These are phyloP conservation scores for Drosophila eugracilis DNA, from an alignment of 1,140 invertebrate genomes.

Conservation along the genomic window DNA sequence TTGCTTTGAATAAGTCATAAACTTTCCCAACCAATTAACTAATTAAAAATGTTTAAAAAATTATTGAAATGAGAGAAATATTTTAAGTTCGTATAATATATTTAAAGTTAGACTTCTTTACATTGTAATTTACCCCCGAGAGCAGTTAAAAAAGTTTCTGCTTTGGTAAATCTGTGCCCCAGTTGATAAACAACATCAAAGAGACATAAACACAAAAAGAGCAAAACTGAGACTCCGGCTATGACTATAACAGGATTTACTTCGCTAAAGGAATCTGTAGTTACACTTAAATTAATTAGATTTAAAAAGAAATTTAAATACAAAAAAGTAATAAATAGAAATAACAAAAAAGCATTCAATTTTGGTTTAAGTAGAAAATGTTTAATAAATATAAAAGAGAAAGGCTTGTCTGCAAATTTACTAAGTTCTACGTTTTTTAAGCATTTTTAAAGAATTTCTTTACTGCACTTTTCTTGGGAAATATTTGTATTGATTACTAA, in stretches of 20 bases:
- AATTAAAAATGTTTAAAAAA: neutral
- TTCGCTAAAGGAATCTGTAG: constrained; percentile 3
- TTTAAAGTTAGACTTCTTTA: neutral
- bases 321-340: neutral
- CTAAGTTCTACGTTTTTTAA: too few species aligned
- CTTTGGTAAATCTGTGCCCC: constrained; percentile 21
- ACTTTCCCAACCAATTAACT: too few species aligned
- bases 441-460: too few species aligned
- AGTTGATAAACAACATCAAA: constrained; percentile 47
- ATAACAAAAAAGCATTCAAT: too few species aligned
- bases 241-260: constrained; percentile 24
- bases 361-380: too few species aligned
- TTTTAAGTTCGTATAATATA: neutral
- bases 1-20: too few species aligned
- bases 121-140: constrained; percentile 1
- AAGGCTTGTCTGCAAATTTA: too few species aligned
- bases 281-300: constrained; percentile 13
- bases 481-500: too few species aligned
- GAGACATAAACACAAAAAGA: constrained; percentile 33
- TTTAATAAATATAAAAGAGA: too few species aligned
- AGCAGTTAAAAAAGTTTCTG: constrained; percentile 24
- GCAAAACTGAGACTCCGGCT: constrained; percentile 3
- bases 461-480: too few species aligned
- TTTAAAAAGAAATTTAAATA: too few species aligned
- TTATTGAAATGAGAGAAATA: too few species aligned